phyloP scores from a whole-genome alignment of 37 sponge, comb jelly and placozoan genomes.

The Oopsacas minuta region DNA sequence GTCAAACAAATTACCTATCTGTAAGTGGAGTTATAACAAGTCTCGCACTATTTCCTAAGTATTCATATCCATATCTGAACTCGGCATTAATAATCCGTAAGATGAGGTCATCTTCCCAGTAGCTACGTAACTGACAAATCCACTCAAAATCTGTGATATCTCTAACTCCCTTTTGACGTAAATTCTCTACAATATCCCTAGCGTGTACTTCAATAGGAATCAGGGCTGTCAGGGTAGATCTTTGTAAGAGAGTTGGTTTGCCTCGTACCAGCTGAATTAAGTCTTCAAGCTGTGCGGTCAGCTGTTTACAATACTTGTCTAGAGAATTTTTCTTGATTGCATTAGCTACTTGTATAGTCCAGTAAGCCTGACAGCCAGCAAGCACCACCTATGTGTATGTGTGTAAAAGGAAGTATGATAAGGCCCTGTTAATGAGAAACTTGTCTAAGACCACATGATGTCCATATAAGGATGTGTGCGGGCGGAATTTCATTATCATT shows the following conservation, averaged over 20 bases:
- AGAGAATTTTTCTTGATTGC: constrained; percentile 56
- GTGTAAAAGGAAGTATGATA: too few species aligned
- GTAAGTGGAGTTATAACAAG: constrained; percentile 96
- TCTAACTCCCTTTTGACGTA: constrained; percentile 81
- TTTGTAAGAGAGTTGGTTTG: constrained; percentile 53
- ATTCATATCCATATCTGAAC: constrained; percentile 93
- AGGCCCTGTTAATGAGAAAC: too few species aligned
- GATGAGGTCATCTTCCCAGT: constrained; percentile 73
- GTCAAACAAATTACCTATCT: constrained; percentile 51
- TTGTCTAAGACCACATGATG: too few species aligned
- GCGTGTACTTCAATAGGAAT: constrained; percentile 98
- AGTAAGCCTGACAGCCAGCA: constrained; percentile 86
- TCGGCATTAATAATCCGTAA: constrained; percentile 79
- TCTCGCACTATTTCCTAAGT: constrained; percentile 95
- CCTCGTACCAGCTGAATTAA: constrained; percentile 80
- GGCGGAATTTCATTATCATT: too few species aligned
- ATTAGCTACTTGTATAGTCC: constrained; percentile 81
- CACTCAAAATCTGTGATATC: constrained; percentile 97
- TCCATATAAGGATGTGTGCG: too few species aligned
- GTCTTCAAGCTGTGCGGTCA: constrained; percentile 69
- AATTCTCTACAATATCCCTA: constrained; percentile 78
- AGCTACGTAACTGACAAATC: constrained; percentile 91
- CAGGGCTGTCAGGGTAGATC: constrained; percentile 82
- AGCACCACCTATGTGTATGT: too few species aligned
- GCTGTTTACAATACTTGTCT: constrained; percentile 46